phyloP scores from a whole-genome alignment of 1,140 invertebrate species.

The Sinella curviseta region DNA sequence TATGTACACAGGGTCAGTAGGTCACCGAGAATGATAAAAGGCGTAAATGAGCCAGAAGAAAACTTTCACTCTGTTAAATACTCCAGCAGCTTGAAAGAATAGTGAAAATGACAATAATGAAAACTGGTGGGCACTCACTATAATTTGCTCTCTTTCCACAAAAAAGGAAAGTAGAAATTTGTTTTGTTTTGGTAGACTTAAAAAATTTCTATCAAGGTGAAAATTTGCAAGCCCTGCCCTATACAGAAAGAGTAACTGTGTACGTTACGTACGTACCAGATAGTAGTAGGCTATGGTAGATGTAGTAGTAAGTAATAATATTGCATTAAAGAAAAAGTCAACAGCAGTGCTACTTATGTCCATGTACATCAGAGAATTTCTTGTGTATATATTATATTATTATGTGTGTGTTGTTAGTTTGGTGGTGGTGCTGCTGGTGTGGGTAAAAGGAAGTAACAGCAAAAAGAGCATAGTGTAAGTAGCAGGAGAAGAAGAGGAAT shows the following conservation, averaged over 20 bases:
- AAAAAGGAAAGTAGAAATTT: not conserved
- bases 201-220: conserved; percentile 14
- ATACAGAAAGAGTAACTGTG: not conserved
- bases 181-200: conserved; percentile 1
- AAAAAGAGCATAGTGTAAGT: not conserved
- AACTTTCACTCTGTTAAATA: conserved; percentile 7
- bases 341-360: conserved; percentile 10
- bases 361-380: not conserved
- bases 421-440: not conserved
- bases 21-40: not conserved
- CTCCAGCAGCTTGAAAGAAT: not conserved
- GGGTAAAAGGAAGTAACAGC: not conserved
- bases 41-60: conserved; percentile 1
- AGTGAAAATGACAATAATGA: not conserved
- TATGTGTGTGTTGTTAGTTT: not conserved
- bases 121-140: not conserved
- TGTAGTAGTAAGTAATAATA: not conserved
- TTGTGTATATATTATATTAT: not conserved
- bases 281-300: not conserved
- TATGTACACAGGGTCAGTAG: not conserved
- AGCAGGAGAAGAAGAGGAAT: not conserved
- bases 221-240: conserved; percentile 18
- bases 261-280: not conserved
- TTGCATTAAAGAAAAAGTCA: conserved; percentile 14
- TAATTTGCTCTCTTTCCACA: not conserved